Evolutionary conservation across 2,113 vertebrate genomes (phyloP).

Genomic region (Rallus limicola): DNA sequence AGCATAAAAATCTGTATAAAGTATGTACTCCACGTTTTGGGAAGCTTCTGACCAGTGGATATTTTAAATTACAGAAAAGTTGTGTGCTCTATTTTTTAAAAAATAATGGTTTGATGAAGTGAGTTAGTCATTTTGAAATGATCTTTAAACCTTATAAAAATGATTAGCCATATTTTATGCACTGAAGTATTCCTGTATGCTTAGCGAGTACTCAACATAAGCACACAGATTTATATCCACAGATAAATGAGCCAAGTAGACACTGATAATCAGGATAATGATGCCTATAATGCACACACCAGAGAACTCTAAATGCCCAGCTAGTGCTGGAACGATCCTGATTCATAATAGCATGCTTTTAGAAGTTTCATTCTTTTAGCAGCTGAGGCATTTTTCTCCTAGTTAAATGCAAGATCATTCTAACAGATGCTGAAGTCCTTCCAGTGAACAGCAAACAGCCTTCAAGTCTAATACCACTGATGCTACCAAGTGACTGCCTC

Average conservation of each 20-base stretch:
- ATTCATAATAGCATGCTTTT: background rate
- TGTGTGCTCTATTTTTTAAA: background rate
- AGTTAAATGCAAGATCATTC: background rate
- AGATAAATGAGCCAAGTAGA: slow-evolving; percentile 39
- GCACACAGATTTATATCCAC: background rate
- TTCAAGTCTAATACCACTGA: background rate
- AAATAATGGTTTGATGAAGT: background rate
- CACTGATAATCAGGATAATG: slow-evolving; percentile 35
- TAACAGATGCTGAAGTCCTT: slow-evolving; percentile 26
- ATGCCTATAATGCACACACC: slow-evolving; percentile 1
- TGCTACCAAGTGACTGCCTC: background rate
- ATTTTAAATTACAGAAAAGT: background rate
- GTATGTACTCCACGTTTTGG: rapidly evolving
- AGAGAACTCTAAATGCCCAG: slow-evolving; percentile 35
- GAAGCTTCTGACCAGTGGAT: background rate
- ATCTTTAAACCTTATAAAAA: background rate
- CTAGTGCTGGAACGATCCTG: background rate
- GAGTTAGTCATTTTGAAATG: background rate
- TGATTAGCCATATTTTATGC: background rate
- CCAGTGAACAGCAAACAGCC: slow-evolving; percentile 23
- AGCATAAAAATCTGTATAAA: background rate
- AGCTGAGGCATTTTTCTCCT: slow-evolving; percentile 32
- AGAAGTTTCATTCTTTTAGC: slow-evolving; percentile 37
- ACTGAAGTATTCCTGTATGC: background rate
- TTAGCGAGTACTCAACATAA: background rate